Percentiles rank a stretch among this genome's conserved stretches.
Evolutionary conservation across 2,797 vertebrate species (phyloP).

Genomic region (Chrysocyon brachyurus): DNA sequence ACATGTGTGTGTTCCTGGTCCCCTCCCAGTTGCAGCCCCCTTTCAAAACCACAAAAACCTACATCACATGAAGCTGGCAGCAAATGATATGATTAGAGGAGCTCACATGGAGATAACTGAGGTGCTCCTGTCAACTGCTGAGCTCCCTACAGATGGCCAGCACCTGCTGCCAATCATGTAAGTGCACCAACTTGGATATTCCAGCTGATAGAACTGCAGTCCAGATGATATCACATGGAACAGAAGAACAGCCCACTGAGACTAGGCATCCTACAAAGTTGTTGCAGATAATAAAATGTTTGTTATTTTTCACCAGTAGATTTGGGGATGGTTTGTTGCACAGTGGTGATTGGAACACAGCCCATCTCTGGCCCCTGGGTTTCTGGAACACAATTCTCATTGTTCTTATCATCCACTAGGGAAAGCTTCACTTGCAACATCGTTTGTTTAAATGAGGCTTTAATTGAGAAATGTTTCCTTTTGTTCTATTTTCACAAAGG

Average conservation of each 20-base stretch:
- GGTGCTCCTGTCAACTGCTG: not conserved
- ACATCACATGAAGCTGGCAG: not conserved
- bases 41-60: not conserved
- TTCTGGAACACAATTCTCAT: constrained; percentile 63
- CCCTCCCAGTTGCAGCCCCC: not conserved
- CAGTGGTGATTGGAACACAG: not conserved
- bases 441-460: constrained; percentile 31
- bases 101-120: not conserved
- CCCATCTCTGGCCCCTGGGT: not conserved
- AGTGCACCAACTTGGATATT: not conserved
- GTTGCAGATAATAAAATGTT: constrained; percentile 44
- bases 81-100: not conserved
- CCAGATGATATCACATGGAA: not conserved
- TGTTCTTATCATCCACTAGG: constrained; percentile 49
- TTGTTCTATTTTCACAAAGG: constrained; percentile 41
- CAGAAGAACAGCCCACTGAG: constrained; percentile 21
- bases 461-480: constrained; percentile 51
- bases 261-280: constrained; percentile 7
- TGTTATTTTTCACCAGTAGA: not conserved
- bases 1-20: not conserved
- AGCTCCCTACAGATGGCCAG: not conserved
- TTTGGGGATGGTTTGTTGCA: not conserved
- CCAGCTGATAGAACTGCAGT: not conserved
- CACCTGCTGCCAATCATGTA: not conserved
- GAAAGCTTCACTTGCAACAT: constrained; percentile 33